phyloP scores from a whole-genome alignment of 92 coral and sea anemone genomes.

The Palythoa grandis region DNA sequence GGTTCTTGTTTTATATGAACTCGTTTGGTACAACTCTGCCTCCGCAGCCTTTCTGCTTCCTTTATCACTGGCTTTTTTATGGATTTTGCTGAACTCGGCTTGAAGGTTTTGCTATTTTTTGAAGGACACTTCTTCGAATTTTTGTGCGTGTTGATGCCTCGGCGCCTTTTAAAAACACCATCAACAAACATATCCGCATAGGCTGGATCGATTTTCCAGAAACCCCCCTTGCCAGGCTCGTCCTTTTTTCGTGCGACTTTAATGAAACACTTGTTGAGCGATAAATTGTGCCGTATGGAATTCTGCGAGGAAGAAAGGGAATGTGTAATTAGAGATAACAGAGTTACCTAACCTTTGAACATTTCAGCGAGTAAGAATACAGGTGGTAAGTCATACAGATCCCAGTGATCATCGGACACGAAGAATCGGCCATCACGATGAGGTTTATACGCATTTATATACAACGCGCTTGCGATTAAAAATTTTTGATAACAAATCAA shows the following conservation, averaged over 20 bases:
- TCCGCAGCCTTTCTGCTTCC: conserved; percentile 44
- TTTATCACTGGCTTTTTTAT: conserved; percentile 61
- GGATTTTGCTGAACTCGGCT: conserved; percentile 55
- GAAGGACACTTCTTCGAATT: conserved; percentile 75
- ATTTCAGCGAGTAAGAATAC: too few relatives aligned
- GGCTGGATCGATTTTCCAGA: conserved; percentile 96
- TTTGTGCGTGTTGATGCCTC: conserved; percentile 94
- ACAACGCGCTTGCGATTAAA: too few relatives aligned
- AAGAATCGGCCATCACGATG: too few relatives aligned
- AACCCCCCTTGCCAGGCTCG: conserved; percentile 98
- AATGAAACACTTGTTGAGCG: conserved; percentile 94
- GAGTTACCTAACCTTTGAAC: too few relatives aligned
- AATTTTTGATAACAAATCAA: too few relatives aligned
- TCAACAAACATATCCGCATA: conserved; percentile 99
- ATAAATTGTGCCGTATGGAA: conserved; percentile 93
- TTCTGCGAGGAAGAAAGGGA: conserved; percentile 64
- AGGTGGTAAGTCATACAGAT: too few relatives aligned
- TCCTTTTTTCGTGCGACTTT: conserved; percentile 93
- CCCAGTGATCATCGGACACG: too few relatives aligned
- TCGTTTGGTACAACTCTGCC: conserved; percentile 54
- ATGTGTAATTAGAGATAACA: background rate
- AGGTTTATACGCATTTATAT: too few relatives aligned
- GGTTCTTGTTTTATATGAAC: conserved; percentile 42
- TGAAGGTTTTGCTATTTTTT: conserved; percentile 46
- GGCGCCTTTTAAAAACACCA: conserved; percentile 92